Evolutionary conservation across 2,113 vertebrate species (phyloP).

Genomic region (Syngnathus scovelli): DNA sequence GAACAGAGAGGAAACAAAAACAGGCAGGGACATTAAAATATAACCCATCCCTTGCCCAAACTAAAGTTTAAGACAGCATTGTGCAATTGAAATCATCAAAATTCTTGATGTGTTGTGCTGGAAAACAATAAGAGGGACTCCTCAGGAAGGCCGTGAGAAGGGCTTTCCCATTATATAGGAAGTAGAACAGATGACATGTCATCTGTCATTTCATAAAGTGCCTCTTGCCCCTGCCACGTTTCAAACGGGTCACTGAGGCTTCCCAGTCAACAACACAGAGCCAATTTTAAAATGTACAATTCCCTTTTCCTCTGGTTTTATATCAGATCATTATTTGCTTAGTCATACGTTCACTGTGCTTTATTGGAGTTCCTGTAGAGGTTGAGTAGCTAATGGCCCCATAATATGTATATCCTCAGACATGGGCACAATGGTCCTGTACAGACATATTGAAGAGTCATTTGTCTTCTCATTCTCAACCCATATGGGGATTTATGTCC

Average conservation of each 20-base stretch:
- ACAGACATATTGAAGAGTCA: conserved; percentile 36
- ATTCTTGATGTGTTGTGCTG: too few relatives aligned
- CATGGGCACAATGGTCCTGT: conserved; percentile 13
- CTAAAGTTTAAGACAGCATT: neutral
- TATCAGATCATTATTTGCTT: conserved; percentile 32
- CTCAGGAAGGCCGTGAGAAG: conserved; percentile 15
- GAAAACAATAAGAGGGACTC: neutral
- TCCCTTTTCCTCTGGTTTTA: conserved; percentile 22
- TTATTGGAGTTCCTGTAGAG: conserved; percentile 32
- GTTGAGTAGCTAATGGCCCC: conserved; percentile 34
- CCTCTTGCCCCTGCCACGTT: conserved; percentile 11
- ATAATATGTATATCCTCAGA: conserved; percentile 31
- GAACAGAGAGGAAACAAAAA: neutral
- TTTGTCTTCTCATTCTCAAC: conserved; percentile 26
- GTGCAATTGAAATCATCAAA: neutral
- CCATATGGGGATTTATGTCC: conserved; percentile 50
- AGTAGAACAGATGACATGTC: conserved; percentile 27
- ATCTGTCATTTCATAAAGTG: conserved; percentile 7
- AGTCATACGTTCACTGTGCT: conserved; percentile 35
- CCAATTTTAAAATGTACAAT: conserved; percentile 26
- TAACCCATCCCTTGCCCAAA: too few relatives aligned
- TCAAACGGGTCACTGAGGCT: conserved; percentile 7
- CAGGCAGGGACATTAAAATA: neutral
- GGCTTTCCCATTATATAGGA: conserved; percentile 59
- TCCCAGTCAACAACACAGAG: conserved; percentile 31